phyloP scores from a whole-genome alignment of 2,113 vertebrate species.

The Gymnorhina tibicen region DNA sequence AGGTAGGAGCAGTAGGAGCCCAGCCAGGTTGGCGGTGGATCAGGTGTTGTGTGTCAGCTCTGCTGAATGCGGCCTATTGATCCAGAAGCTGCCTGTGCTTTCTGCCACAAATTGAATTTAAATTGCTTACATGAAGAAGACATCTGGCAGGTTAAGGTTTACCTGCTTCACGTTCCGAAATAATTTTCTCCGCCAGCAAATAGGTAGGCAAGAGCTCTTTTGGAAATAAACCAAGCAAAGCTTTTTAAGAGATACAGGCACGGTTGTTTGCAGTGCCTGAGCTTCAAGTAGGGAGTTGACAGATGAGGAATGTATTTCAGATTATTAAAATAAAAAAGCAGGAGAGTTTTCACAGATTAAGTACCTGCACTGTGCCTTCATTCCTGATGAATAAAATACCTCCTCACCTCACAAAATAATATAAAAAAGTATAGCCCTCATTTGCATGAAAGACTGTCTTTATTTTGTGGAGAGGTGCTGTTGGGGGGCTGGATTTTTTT shows the following conservation, averaged over 20 bases:
- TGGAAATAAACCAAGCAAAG: neutral
- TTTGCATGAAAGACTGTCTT: neutral
- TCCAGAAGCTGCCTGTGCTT: slow-evolving; percentile 71
- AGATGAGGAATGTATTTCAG: neutral
- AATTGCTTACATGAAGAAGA: slow-evolving; percentile 67
- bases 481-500: neutral
- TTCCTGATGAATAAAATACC: neutral
- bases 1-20: slow-evolving; percentile 78
- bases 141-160: slow-evolving; percentile 67
- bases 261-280: neutral
- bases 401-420: neutral
- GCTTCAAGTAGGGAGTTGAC: neutral
- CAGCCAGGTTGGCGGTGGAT: slow-evolving; percentile 77
- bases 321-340: neutral
- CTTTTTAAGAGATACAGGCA: neutral
- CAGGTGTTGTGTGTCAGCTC: slow-evolving; percentile 84
- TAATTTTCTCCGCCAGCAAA: slow-evolving; percentile 24
- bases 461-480: neutral
- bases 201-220: neutral
- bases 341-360: neutral
- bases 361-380: neutral
- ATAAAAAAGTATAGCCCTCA: accelerated
- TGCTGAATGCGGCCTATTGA: slow-evolving; percentile 86
- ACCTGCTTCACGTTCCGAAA: slow-evolving; percentile 73
- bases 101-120: slow-evolving; percentile 79